Evolutionary conservation across 1,140 invertebrate genomes (phyloP), one percentile per base, ranked within the genome.

Genomic region (Ladona fulva): DNA sequence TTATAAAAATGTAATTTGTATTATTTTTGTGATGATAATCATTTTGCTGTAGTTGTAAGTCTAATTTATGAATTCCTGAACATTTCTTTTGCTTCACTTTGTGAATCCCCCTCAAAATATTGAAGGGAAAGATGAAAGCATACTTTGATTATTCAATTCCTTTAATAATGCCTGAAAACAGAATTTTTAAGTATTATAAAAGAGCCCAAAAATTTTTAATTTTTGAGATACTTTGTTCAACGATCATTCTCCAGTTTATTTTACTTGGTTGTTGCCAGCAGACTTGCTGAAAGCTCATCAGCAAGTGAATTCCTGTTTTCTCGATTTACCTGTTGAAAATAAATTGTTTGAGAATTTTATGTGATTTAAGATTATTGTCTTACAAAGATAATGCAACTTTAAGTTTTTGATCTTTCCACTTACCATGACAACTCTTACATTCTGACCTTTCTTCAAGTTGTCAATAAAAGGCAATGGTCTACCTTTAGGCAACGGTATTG

Each of bases 401-500:
- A 52, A 52, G 19, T 52, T 11, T 11, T 11, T 11, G 44, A 52
- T 10, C 19, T 52, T 52, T 52, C 19, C 19, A 52, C 52, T 66
- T 22, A 66, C 52, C 52, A 22, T 12, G n/a, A 66, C n/a, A 22
- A 66, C 14, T 22, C 14, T 66, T 12, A 66, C 52, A 12, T 66
- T 5, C 5, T 3, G 52, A 3, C 52, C n/a, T 66, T 66, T 66
- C 52, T 66, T 66, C n/a, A 66, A 66, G 52, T 79, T 22, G 1
- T 87, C 85, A 1, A 88, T 84, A 29, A 87, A 81, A 44, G 82
- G 82, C 29, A 87, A 81, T 14, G 85, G 85, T 80, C 78, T 82
- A 25, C 86, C 85, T 81, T 84, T 86, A 16, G 80, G 66, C 24
- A 85, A 80, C 29, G 90, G 89, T 78, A 90, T 87, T 5, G 89